Base-by-base conservation (phyloP, 2,113 vertebrate genomes). In the Acanthochromis polyacanthus region DNA sequence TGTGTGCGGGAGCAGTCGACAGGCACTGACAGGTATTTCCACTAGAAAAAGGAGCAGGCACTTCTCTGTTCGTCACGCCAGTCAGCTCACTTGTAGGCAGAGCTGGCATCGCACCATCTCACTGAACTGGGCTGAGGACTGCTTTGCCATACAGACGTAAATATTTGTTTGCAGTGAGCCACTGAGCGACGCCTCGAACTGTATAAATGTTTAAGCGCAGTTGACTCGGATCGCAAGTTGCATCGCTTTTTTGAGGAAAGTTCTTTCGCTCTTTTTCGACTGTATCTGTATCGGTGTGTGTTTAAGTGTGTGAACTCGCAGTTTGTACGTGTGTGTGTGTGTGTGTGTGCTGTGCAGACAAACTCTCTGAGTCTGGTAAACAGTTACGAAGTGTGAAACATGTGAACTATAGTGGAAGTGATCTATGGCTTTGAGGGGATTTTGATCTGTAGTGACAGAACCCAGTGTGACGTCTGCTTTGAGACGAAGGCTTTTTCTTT, bases 371-470 rank as follows among this genome's bases (percentile, higher is more conserved):
- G 87, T 82, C 87, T 88, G 83, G 88, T 90, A 91, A 93, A 93
- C 90, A 90, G 83, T 90, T 84, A 89, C 88, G 88, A 84, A 89
- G 88, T 84, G 90, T 86, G 89, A 88, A 89, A 88, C 82, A 88
- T 90, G 88, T 93, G 88, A 92, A 91, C 89, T 91, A 76, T 88
- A 90, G 91, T 88, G 90, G 88, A 91, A 90, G 90, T 90, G 91
- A 92, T 92, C 90, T 91, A 70, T 91, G 89, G 89, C 89, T 91
- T 91, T 91, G 84, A 93, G 91, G 89, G 86, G 83, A 93, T 93
- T 92, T 90, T 94, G 91, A 92, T 93, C 84, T 85, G 84, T 83
- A 91, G 90, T 92, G 93, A 93, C 91, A 91, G 91, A 89, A 91
- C 86, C 78, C 91, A 89, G 88, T 91, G 89, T 92, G 90, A 89